Base-by-base conservation (phyloP, 2,888 invertebrate species). In the Morpho deidamia region DNA sequence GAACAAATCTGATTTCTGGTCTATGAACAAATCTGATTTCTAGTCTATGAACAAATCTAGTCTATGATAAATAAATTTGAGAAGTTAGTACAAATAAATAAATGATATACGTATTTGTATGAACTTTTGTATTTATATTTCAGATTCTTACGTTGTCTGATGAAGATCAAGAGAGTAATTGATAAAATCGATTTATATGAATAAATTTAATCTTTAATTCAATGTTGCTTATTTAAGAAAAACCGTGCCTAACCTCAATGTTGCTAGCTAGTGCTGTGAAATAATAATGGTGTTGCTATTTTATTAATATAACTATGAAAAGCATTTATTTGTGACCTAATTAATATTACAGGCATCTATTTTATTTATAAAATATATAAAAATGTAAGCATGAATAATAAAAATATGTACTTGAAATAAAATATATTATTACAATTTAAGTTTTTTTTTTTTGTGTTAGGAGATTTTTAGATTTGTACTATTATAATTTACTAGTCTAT, bases 61-160 rank as follows among this genome's bases (percentile, higher is more conserved):
- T n/a, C n/a, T n/a, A n/a, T n/a, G n/a, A n/a, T n/a, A n/a, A n/a
- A n/a, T n/a, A n/a, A n/a, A n/a, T n/a, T n/a, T n/a, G n/a, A n/a
- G n/a, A n/a, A n/a, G n/a, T n/a, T n/a, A n/a, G n/a, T n/a, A n/a
- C n/a, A n/a, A n/a, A n/a, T n/a, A n/a, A n/a, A n/a, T n/a, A n/a
- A 1, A 5, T 23, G 3, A 23, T 23, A 23, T 2, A 3, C 2
- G 4, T 23, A 1, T 23, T 23, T 23, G 23, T 23, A 23, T 23
- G 23, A 23, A 23, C 23, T 12, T 39, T 44, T 56, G 35, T 45
- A 46, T 55, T 48, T 61, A 59, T 34, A 51, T 78, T 74, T 34
- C 73, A 83, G 86, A 74, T 87, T 46, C 65, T 87, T 52, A 77
- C 79, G 7, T 69, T 87, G 8, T 83, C 84, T 0, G 87, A 87